phyloP scores from a whole-genome alignment of 2,888 invertebrate genomes.

The Drosophila rubida region DNA sequence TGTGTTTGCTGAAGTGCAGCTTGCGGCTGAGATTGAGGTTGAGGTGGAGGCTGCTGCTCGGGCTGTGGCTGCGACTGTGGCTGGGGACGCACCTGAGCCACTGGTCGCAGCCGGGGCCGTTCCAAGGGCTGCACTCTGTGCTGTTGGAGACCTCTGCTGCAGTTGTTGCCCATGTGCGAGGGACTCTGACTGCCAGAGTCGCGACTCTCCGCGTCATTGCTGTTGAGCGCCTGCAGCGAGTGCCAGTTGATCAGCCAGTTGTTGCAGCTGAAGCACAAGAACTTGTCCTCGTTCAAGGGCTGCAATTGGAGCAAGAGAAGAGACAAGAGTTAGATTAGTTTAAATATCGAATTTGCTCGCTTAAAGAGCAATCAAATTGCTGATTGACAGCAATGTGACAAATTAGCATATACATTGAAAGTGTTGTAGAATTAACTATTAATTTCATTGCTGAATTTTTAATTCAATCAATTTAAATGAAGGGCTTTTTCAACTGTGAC shows the following conservation, averaged over 20 bases:
- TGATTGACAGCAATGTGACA: too few relatives aligned
- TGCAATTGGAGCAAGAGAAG: conserved; percentile 52
- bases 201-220: conserved; percentile 83
- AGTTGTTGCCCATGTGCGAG: conserved; percentile 79
- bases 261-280: conserved; percentile 84
- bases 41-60: conserved; percentile 41
- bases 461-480: too few relatives aligned
- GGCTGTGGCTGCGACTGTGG: conserved; percentile 25
- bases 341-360: too few relatives aligned
- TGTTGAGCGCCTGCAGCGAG: conserved; percentile 83
- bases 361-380: too few relatives aligned
- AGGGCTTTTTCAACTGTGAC: too few relatives aligned
- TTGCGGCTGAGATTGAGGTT: conserved; percentile 6
- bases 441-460: too few relatives aligned
- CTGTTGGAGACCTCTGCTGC: conserved; percentile 58
- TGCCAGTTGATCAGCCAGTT: conserved; percentile 85
- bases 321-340: background rate
- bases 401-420: too few relatives aligned
- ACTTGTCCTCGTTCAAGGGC: conserved; percentile 85
- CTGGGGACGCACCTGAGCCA: conserved; percentile 67
- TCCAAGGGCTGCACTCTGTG: conserved; percentile 61
- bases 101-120: conserved; percentile 50
- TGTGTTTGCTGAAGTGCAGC: background rate
- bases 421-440: too few relatives aligned
- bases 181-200: conserved; percentile 76